phyloP scores from a whole-genome alignment of 2,888 invertebrate species.

The Polylopha cassiicola region DNA sequence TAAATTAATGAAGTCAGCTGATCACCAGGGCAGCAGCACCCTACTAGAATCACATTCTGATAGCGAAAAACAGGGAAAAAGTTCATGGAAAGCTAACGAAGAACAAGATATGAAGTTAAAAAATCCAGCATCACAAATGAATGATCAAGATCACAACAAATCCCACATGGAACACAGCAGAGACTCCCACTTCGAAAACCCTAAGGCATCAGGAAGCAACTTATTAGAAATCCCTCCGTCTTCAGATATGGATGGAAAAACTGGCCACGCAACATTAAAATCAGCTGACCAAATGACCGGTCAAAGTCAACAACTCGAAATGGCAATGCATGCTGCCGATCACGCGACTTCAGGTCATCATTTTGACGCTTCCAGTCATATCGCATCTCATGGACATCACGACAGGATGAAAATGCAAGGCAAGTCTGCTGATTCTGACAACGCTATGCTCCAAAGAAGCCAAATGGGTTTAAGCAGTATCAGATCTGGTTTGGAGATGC shows the following conservation, averaged over 20 bases:
- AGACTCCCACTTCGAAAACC: not conserved
- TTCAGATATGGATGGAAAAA: constrained; percentile 4
- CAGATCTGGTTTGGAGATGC: constrained; percentile 32
- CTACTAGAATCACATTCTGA: not conserved
- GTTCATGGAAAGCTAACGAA: not conserved
- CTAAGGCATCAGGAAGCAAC: not conserved
- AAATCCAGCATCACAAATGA: no score
- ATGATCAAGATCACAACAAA: no score
- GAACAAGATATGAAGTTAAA: no score
- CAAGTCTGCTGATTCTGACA: constrained; percentile 41
- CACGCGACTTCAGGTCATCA: not conserved
- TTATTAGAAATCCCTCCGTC: not conserved
- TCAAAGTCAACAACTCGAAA: constrained; percentile 11
- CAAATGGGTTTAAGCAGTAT: constrained; percentile 43
- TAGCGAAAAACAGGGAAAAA: not conserved
- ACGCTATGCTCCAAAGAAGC: constrained; percentile 34
- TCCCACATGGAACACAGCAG: constrained; percentile 1
- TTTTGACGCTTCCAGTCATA: constrained; percentile 10
- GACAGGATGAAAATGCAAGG: constrained; percentile 31
- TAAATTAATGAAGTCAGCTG: constrained; percentile 22
- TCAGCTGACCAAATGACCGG: constrained; percentile 16
- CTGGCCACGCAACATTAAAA: constrained; percentile 4
- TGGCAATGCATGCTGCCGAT: not conserved
- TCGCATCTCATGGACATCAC: constrained; percentile 6
- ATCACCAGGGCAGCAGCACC: constrained; percentile 5